These are phyloP conservation scores for Diabrotica undecimpunctata DNA, from an alignment of 1,140 invertebrate species.

Conservation along the genomic window DNA sequence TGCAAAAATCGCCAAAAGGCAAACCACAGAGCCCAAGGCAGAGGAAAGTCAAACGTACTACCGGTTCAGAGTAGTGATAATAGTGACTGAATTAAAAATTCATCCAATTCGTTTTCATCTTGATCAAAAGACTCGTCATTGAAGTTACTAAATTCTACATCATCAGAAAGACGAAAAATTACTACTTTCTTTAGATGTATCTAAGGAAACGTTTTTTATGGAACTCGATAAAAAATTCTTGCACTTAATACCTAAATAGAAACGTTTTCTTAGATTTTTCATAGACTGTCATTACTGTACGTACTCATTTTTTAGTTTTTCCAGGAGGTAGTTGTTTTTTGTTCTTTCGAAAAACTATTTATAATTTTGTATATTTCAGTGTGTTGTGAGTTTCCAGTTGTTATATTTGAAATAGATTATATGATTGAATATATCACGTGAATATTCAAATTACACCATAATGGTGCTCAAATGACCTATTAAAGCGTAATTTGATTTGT, in stretches of 20 bases:
- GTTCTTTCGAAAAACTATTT: constrained; percentile 14
- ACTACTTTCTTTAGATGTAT: constrained; percentile 11
- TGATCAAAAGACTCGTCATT: constrained; percentile 11
- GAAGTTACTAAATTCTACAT: constrained; percentile 22
- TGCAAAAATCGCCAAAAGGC: constrained; percentile 52
- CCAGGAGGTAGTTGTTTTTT: constrained; percentile 1
- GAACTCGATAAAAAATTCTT: neutral
- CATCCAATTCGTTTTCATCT: constrained; percentile 17
- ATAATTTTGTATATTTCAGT: constrained; percentile 19
- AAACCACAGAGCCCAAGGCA: constrained; percentile 61
- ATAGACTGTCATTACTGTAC: neutral
- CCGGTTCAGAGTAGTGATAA: constrained; percentile 58
- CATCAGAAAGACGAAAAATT: constrained; percentile 5
- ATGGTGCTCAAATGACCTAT: constrained; percentile 11
- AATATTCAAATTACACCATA: constrained; percentile 25
- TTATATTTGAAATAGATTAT: constrained; percentile 24
- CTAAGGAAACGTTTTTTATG: neutral
- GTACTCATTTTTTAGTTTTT: constrained; percentile 8
- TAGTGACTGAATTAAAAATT: constrained; percentile 27
- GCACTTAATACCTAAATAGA: neutral
- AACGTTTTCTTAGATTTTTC: neutral
- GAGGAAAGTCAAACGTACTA: constrained; percentile 67
- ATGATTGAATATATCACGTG: constrained; percentile 21
- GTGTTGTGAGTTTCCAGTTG: constrained; percentile 27
- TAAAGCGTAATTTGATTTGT: constrained; percentile 9